These are phyloP conservation scores for Leptinotarsa lineolata DNA, from an alignment of 1,140 invertebrate species.

Conservation along the genomic window DNA sequence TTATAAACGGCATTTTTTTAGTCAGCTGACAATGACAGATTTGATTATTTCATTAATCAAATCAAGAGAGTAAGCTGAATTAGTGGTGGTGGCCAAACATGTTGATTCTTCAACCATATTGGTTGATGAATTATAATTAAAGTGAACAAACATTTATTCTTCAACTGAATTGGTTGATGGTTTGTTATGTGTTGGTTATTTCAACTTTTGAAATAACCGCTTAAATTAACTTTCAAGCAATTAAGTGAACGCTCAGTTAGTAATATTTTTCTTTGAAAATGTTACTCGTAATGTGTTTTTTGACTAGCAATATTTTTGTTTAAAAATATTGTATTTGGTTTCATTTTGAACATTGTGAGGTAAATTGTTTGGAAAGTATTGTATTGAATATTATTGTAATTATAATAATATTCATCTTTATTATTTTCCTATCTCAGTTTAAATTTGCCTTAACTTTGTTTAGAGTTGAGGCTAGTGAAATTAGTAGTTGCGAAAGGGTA, in stretches of 20 bases:
- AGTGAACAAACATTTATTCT: not conserved
- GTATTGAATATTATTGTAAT: too few species aligned
- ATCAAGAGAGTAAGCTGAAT: not conserved
- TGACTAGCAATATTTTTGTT: not conserved
- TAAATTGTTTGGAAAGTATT: too few species aligned
- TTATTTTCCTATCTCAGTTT: too few species aligned
- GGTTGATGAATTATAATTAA: not conserved
- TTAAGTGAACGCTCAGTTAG: not conserved
- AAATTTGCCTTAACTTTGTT: too few species aligned
- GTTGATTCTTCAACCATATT: slow-evolving; percentile 1
- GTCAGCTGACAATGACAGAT: not conserved
- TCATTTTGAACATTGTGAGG: too few species aligned
- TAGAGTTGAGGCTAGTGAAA: too few species aligned
- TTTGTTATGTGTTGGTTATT: not conserved
- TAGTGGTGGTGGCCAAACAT: not conserved
- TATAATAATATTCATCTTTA: too few species aligned
- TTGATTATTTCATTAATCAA: not conserved
- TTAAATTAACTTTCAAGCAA: not conserved
- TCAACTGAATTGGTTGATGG: not conserved
- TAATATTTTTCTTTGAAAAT: not conserved
- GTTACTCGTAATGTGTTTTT: not conserved
- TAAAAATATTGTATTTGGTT: not conserved
- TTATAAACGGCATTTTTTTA: not conserved
- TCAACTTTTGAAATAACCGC: not conserved
- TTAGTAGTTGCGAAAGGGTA: too few species aligned